phyloP scores from a whole-genome alignment of 2,113 vertebrate genomes.

The Oriolus oriolus region DNA sequence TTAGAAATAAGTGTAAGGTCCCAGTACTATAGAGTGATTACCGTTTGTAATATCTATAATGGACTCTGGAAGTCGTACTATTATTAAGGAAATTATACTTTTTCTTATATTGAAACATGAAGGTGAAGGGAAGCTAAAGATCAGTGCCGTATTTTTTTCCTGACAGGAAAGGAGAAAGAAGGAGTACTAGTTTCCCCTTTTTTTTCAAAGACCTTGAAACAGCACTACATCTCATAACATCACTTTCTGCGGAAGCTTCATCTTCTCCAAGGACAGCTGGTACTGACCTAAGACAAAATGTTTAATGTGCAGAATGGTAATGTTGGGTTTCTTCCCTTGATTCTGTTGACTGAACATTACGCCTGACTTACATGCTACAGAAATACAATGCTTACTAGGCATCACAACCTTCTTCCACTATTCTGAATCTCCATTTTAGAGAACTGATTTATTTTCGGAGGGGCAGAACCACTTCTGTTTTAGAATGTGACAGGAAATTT shows the following conservation, averaged over 20 bases:
- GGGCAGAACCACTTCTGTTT: neutral
- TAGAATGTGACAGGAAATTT: neutral
- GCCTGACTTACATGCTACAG: neutral
- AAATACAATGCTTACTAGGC: neutral
- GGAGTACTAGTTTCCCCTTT: fast-evolving
- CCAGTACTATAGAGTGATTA: neutral
- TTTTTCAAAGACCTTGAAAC: neutral
- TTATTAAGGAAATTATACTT: neutral
- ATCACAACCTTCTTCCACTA: neutral
- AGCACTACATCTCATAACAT: neutral
- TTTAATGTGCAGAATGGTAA: neutral
- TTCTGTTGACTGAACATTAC: neutral
- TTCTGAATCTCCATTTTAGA: neutral
- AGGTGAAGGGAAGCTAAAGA: neutral
- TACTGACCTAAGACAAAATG: neutral
- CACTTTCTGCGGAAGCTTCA: neutral
- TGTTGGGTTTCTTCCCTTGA: neutral
- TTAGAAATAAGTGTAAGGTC: neutral
- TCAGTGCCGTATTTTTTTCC: neutral
- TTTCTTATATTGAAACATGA: neutral
- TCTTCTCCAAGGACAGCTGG: neutral
- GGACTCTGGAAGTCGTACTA: neutral
- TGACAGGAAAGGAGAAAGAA: neutral
- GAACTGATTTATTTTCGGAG: fast-evolving
- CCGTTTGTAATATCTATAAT: neutral